Base-by-base conservation (phyloP, 2,888 invertebrate genomes). In the Andrena haemorrhoa region DNA sequence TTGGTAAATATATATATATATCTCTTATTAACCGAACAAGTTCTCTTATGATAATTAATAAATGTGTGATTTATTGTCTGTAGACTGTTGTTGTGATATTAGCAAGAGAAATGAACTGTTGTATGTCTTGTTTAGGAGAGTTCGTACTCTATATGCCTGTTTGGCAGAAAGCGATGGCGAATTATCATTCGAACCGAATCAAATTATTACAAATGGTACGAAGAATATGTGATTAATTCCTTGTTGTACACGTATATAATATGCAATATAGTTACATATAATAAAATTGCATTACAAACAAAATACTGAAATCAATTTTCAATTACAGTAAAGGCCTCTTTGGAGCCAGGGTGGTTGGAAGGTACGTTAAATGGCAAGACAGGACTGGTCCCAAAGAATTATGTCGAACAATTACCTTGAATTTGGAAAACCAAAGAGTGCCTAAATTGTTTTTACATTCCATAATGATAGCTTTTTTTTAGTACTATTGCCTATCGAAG, bases 311-410 rank as follows among this genome's bases (percentile, higher is more conserved):
- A 29, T 72, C 16, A 61, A 79, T 79, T 60, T 80, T 66, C 56
- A n/a, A 79, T 95, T 95, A 69, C 94, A 98, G 98, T 98, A 80
- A 96, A 97, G 91, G 96, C 96, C 88, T 98, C 98, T 31, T 96
- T 97, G 92, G 99, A 99, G 95, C 99, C 99, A 26, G 99, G 99
- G 89, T 99, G 99, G 99, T 95, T 99, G 92, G 98, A 99, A 94
- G 99, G 99, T 86, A 97, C 97, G 72, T 95, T 99, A 88, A 97
- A 98, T 94, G 99, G 99, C 80, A 97, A 97, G 94, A 97, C 97
- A 66, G 99, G 99, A 68, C 96, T 99, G 86, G 97, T 99, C 94
- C 99, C 99, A 83, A 98, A 98, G 94, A 99, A 99, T 95, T 99
- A 99, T 94, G 98, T 99, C 77, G 98, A 99, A 95, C 96, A 97